Base-by-base conservation (phyloP, 2,113 vertebrate species). In the Pan paniscus region DNA sequence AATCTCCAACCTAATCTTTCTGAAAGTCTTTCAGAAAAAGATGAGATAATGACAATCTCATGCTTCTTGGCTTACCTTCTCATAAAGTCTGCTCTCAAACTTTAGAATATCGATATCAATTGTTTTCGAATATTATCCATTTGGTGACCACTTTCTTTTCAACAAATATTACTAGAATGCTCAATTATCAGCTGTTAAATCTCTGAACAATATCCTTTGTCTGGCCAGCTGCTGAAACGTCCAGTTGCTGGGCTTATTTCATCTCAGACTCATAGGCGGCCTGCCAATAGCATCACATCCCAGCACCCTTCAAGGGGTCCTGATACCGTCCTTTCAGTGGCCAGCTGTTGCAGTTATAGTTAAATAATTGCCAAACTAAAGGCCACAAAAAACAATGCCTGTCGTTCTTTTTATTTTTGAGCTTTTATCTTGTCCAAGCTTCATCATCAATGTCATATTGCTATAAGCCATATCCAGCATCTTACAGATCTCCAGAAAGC, bases 121-220 rank as follows among this genome's bases (percentile, higher is more conserved):
- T 96, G 35, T 82, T 68, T 96, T 40, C 48, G 8, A 93, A 94
- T 52, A 87, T 80, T 40, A 83, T n/a, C n/a, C 73, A 96, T 96
- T 96, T 97, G 59, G 80, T 85, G 92, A 68, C 61, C 67, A 96
- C 52, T 96, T 93, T 95, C 72, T 94, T 96, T 96, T 75, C 81
- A 97, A 90, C 68, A 92, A 96, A 86, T 96, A 95, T 95, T 95
- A 79, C 73, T 97, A 85, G 67, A 94, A 90, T 98, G 64, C 81
- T 92, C 97, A 98, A 95, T 98, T 97, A 96, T 98, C 97, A 97
- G 87, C 82, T 97, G 90, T 46, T 96, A 97, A 97, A 96, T 97
- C 96, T 94, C 70, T 93, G 85, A 98, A 98, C 91, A 96, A 94
- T 93, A 93, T 96, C 96, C 80, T 98, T 98, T 98, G 97, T 98